A percentile compares a stretch with the other conserved stretches of the same genome.
Conservation (phyloP, 2,888 invertebrate species). For the Lochmaea capreae region DNA sequence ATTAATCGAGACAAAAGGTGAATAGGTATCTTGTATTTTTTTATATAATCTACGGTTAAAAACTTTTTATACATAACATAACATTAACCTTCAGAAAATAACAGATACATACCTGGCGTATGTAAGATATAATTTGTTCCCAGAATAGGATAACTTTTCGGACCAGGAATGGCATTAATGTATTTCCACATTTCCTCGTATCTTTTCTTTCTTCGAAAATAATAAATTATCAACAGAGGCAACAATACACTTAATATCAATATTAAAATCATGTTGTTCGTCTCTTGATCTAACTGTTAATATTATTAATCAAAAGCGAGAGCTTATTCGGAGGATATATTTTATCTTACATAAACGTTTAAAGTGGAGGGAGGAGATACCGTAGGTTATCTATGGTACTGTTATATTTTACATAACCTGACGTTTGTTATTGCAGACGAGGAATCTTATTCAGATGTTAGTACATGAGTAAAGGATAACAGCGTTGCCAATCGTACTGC, state of each 20-base stretch:
- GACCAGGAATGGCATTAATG: constrained; percentile 28
- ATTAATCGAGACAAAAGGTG: too few relatives aligned
- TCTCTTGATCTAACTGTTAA: not conserved
- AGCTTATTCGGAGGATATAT: not conserved
- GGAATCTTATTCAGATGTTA: too few relatives aligned
- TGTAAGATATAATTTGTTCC: constrained; percentile 8
- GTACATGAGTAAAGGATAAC: too few relatives aligned
- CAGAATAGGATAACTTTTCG: constrained; percentile 13
- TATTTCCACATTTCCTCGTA: constrained; percentile 30
- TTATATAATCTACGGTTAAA: not conserved
- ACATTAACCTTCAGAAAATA: not conserved
- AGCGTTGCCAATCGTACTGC: too few relatives aligned
- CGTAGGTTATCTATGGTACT: too few relatives aligned
- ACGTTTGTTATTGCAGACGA: too few relatives aligned
- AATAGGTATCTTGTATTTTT: not conserved
- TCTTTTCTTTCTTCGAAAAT: constrained; percentile 8
- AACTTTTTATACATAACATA: not conserved
- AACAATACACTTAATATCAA: not conserved
- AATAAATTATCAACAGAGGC: constrained; percentile 8
- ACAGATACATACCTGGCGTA: constrained; percentile 14
- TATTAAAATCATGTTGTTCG: constrained; percentile 10
- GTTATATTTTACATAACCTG: too few relatives aligned
- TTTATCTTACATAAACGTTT: not conserved
- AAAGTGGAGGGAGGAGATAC: too few relatives aligned
- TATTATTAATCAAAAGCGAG: not conserved